Conservation (phyloP, 1,140 invertebrate species). For the Drosophila saltans region DNA sequence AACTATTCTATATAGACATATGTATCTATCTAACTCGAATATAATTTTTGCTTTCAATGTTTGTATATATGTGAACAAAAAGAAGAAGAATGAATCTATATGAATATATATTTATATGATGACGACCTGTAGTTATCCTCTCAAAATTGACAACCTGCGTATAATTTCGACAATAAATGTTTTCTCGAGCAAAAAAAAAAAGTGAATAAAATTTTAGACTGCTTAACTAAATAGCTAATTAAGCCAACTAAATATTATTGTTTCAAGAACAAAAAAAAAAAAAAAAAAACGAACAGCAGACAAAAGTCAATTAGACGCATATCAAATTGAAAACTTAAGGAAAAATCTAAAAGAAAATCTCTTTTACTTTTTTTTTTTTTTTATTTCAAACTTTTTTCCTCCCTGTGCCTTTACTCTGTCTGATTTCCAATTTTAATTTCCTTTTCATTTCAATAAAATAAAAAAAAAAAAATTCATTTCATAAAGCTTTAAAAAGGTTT, state of each 20-base stretch:
- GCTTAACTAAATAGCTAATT: slow-evolving; percentile 9
- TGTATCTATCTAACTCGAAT: slow-evolving; percentile 1
- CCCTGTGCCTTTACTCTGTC: slow-evolving; percentile 63
- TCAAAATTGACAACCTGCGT: slow-evolving; percentile 72
- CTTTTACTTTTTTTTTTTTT: slow-evolving; percentile 5
- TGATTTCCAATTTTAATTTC: slow-evolving; percentile 39
- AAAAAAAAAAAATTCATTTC: slow-evolving; percentile 28
- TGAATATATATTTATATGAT: background rate
- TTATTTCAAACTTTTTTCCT: slow-evolving; percentile 38
- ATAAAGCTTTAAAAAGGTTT: slow-evolving; percentile 70
- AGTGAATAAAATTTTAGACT: slow-evolving; percentile 21
- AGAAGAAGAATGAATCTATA: slow-evolving; percentile 3
- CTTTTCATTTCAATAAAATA: slow-evolving; percentile 9
- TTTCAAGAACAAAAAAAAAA: slow-evolving; percentile 35
- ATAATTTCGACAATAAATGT: slow-evolving; percentile 74
- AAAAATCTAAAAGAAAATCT: slow-evolving; percentile 18
- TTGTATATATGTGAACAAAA: slow-evolving; percentile 35
- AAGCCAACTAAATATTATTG: background rate
- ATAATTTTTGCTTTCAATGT: slow-evolving; percentile 64
- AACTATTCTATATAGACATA: slow-evolving; percentile 2
- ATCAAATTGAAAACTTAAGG: slow-evolving; percentile 37
- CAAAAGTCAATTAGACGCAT: slow-evolving; percentile 71
- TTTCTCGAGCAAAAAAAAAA: slow-evolving; percentile 22
- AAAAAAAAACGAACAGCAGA: slow-evolving; percentile 11
- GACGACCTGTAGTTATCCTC: slow-evolving; percentile 38